A percentile compares a stretch with the other conserved stretches of the same genome.
Evolutionary conservation across 2,113 vertebrate species (phyloP).

Genomic region (Chascanopsetta lugubris): DNA sequence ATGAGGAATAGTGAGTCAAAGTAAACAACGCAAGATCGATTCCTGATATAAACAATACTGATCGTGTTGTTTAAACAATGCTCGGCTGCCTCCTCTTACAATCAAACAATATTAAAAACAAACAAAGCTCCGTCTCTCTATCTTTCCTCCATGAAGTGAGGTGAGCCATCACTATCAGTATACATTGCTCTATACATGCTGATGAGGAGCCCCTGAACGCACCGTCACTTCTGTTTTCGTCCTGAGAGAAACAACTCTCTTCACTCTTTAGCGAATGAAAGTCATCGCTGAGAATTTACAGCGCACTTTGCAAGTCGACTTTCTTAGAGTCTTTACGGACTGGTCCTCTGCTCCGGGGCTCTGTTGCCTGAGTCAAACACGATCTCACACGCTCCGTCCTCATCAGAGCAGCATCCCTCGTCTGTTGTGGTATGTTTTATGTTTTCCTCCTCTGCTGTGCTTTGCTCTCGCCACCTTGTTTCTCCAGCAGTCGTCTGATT

Average conservation of each 20-base stretch:
- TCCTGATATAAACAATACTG: no score
- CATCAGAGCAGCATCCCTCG: conserved; percentile 10
- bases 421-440: conserved; percentile 5
- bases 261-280: background rate
- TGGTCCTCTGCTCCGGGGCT: background rate
- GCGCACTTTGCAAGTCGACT: background rate
- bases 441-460: background rate
- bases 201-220: background rate
- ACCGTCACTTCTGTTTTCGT: background rate
- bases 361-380: background rate
- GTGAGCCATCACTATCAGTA: background rate
- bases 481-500: conserved; percentile 4
- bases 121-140: no score
- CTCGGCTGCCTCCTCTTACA: no score
- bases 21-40: no score
- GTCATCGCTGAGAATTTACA: background rate
- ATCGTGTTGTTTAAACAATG: no score
- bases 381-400: conserved; percentile 2
- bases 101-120: no score
- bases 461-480: conserved; percentile 9
- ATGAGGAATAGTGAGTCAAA: no score
- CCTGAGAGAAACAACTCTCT: background rate
- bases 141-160: background rate
- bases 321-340: background rate
- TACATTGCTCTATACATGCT: background rate